Evolutionary conservation across 1,140 invertebrate species (phyloP).

Genomic region (Tetramorium parvispinum): DNA sequence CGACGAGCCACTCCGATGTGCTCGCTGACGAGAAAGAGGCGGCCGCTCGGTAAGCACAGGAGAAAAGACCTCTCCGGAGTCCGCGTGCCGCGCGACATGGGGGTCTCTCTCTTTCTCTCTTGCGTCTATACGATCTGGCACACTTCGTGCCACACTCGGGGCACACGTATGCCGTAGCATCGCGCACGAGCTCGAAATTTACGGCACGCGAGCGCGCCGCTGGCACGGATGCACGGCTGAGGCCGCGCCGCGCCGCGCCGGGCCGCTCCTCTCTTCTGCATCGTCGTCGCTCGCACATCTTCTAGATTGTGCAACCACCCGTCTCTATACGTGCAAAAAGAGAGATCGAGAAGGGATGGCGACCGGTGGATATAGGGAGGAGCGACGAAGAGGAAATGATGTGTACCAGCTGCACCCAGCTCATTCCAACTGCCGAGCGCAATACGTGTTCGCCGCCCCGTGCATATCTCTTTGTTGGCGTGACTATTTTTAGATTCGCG

Average conservation of each 20-base stretch:
- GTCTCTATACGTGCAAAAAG: slow-evolving; percentile 45
- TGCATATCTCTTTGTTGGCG: slow-evolving; percentile 41
- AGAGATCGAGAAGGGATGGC: slow-evolving; percentile 53
- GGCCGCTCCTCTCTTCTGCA: slow-evolving; percentile 65
- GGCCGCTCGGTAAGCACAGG: slow-evolving; percentile 23
- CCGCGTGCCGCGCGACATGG: slow-evolving; percentile 53
- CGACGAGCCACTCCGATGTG: slow-evolving; percentile 18
- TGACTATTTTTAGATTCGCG: slow-evolving; percentile 46
- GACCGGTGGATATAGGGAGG: slow-evolving; percentile 6
- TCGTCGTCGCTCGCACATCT: slow-evolving; percentile 71
- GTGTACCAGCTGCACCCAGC: slow-evolving; percentile 79
- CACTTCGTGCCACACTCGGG: slow-evolving; percentile 82
- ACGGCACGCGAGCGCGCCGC: slow-evolving; percentile 83
- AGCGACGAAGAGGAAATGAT: slow-evolving; percentile 69
- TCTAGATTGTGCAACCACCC: slow-evolving; percentile 69
- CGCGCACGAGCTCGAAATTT: slow-evolving; percentile 84
- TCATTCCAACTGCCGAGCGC: slow-evolving; percentile 70
- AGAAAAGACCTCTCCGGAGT: slow-evolving; percentile 58
- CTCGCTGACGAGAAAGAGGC: slow-evolving; percentile 52
- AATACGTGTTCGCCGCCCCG: slow-evolving; percentile 63
- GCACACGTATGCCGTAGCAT: slow-evolving; percentile 82
- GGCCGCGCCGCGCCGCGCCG: slow-evolving; percentile 51
- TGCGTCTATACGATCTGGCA: slow-evolving; percentile 73
- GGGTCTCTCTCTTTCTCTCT: slow-evolving; percentile 53
- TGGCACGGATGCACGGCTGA: slow-evolving; percentile 71